phyloP scores from a whole-genome alignment of 2,797 vertebrate species.

The Liparis tanakae region DNA sequence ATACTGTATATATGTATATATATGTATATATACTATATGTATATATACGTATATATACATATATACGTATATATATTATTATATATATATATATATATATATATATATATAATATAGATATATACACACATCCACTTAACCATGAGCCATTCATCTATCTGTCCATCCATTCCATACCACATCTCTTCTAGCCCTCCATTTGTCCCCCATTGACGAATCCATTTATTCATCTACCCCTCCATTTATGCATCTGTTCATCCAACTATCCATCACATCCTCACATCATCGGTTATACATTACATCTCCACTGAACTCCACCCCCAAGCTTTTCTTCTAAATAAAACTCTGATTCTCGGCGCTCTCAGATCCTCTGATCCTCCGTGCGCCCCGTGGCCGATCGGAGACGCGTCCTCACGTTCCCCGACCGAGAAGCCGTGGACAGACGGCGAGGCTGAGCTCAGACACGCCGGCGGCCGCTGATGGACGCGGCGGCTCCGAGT shows the following conservation, averaged over 20 bases:
- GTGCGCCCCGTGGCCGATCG: not conserved
- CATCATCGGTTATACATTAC: not conserved
- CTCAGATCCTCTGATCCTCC: conserved; percentile 1
- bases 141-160: not conserved
- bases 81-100: not conserved
- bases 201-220: not conserved
- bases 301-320: not conserved
- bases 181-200: not conserved
- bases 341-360: not conserved
- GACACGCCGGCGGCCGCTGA: conserved; percentile 41
- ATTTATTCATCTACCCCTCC: not conserved
- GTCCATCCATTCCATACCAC: not conserved
- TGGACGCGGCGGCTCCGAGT: conserved; percentile 38
- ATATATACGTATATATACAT: no score
- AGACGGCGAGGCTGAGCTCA: not conserved
- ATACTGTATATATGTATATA: no score
- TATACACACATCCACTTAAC: not conserved
- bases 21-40: not conserved
- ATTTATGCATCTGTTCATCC: not conserved
- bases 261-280: not conserved
- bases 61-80: not conserved
- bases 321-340: conserved; percentile 15
- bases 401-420: conserved; percentile 13
- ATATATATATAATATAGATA: not conserved
- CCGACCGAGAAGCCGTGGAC: conserved; percentile 8